A percentile compares a stretch with the other conserved stretches of the same genome.
Evolutionary conservation across 2,797 vertebrate genomes (phyloP).

Genomic region (Strix occidentalis): DNA sequence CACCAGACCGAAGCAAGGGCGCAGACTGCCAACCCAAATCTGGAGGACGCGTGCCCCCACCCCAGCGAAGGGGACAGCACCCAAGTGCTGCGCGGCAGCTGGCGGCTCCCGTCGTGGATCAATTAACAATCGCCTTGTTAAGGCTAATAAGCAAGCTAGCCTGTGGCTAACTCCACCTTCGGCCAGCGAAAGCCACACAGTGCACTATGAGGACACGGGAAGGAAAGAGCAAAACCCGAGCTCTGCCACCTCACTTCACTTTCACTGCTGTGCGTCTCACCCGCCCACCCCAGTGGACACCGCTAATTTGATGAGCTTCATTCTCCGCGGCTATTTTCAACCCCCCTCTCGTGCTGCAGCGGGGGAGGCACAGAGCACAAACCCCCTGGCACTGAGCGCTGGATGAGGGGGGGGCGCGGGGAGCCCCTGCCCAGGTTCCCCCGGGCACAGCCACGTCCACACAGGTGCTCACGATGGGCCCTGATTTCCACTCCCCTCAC

Average conservation of each 20-base stretch:
- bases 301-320: background rate
- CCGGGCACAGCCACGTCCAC: accelerated
- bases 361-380: background rate
- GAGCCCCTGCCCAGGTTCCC: too few species aligned
- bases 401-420: accelerated
- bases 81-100: accelerated
- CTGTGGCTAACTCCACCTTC: background rate
- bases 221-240: background rate
- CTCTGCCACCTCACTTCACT: background rate
- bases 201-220: background rate
- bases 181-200: accelerated
- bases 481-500: background rate
- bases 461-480: accelerated
- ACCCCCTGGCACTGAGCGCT: accelerated
- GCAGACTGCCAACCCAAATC: background rate
- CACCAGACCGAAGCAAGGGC: background rate
- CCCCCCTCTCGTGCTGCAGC: background rate
- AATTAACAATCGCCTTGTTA: background rate
- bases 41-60: accelerated
- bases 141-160: background rate
- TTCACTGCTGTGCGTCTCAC: background rate
- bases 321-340: background rate
- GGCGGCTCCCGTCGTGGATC: background rate
- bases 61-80: background rate
- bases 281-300: background rate